These are phyloP conservation scores for Fissipunctia ypsillon DNA, from an alignment of 2,888 invertebrate species.

Conservation along the genomic window DNA sequence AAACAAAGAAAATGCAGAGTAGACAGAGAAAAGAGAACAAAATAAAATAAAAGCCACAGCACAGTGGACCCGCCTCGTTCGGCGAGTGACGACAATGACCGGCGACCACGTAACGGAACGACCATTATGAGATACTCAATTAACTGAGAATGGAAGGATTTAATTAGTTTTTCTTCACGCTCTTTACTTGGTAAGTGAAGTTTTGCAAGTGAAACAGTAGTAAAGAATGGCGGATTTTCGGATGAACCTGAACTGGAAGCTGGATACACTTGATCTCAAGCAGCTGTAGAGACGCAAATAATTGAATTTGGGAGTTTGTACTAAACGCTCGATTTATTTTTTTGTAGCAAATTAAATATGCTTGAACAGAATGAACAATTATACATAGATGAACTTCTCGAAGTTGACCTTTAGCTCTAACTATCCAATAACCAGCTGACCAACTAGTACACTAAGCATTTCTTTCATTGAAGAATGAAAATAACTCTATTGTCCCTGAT, in stretches of 20 bases:
- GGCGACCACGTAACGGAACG: slow-evolving; percentile 74
- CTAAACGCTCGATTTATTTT: background rate
- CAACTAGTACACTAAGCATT: slow-evolving; percentile 38
- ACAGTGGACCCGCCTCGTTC: slow-evolving; percentile 73
- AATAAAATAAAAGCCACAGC: slow-evolving; percentile 68
- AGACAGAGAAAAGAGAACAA: slow-evolving; percentile 63
- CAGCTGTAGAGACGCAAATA: background rate
- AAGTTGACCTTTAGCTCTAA: background rate
- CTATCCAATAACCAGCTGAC: slow-evolving; percentile 16
- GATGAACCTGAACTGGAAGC: background rate
- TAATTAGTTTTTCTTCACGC: slow-evolving; percentile 62
- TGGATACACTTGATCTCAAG: background rate
- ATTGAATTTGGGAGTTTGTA: background rate
- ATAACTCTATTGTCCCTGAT: slow-evolving; percentile 45
- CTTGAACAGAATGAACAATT: background rate
- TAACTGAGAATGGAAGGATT: slow-evolving; percentile 64
- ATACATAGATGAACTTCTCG: background rate
- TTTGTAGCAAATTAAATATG: no score
- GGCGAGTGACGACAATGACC: slow-evolving; percentile 68
- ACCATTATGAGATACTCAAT: slow-evolving; percentile 70
- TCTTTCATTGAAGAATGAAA: slow-evolving; percentile 36
- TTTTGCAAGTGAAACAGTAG: slow-evolving; percentile 1
- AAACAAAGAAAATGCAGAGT: slow-evolving; percentile 71
- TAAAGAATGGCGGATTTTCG: background rate
- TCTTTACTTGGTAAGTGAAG: slow-evolving; percentile 46